Evolutionary conservation across 2,797 vertebrate species (phyloP), one percentile per base, ranked within the genome.

Genomic region (Numenius phaeopus): DNA sequence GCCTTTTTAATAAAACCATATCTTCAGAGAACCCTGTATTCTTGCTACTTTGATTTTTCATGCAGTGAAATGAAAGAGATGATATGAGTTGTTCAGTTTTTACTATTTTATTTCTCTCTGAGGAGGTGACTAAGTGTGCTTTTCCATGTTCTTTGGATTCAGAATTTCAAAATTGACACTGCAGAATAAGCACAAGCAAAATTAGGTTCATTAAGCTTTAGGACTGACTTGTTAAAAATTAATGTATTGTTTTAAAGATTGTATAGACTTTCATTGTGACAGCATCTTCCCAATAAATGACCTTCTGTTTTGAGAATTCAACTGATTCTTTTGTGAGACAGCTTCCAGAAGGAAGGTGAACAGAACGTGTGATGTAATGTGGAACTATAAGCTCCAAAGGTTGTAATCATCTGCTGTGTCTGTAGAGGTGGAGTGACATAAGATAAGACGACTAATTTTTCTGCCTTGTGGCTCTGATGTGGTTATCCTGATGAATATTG

Each of bases 391-490:
- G 65, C 42, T 19, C 61, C 57, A 69, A 61, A 47, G 81, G 79
- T 81, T 92, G 66, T 91, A 86, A 94, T 78, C 49, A 94, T 78
- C 49, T 75, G 40, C 76, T 86, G 24, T 90, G 61, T 81, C 80
- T 88, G 83, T 82, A 88, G 50, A 89, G 58, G 52, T 91, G 44
- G 77, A 79, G 62, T 55, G 66, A 70, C 70, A 10, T 49, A 49
- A 90, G 57, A 90, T 50, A 93, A 88, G 71, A 52, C 0, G 0
- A 76, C 82, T 72, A 20, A 83, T 93, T 94, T 94, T 95, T 89
- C 62, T 95, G 70, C 70, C 66, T 70, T 55, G 34, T 96, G 81
- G 58, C 77, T 96, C 77, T 83, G 72, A 86, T 96, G 87, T 91
- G 89, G 66, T 90, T 97, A 76, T 72, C 50, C 37, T 76, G 55